Evolutionary conservation across 2,888 invertebrate genomes (phyloP), one percentile per base, ranked within the genome.

Genomic region (Apotomis capreana): DNA sequence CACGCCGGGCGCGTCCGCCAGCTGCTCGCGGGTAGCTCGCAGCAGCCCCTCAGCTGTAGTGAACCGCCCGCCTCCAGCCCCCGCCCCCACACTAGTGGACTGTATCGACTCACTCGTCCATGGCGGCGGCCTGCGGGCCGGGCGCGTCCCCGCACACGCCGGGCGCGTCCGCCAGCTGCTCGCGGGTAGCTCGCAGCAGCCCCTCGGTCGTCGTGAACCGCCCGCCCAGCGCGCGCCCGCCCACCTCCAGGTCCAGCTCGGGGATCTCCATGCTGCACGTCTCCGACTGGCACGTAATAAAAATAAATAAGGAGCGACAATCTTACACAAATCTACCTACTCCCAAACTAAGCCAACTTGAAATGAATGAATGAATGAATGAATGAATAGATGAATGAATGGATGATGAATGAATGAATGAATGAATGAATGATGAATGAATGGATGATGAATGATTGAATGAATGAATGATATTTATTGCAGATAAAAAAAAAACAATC

Each of bases 181-280:
- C 96, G 76, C 95, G 52, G 61, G 98, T 96, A 15, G 97, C 97
- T 0, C 89, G 76, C 75, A 91, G 76, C 36, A 91, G 96, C 40
- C 99, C 99, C 93, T 99, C 99, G 0, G 99, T 95, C 0, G 99
- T 99, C 0, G 98, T 98, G 88, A 99, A 99, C 67, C 98, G 95
- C 0, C 99, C 99, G 5, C 98, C 97, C 26, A 99, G 90, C 3
- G 98, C 97, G 5, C 96, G 95, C 0, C 97, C 95, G 0, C 98
- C 98, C 72, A 97, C 97, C 81, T 97, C 96, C 77, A 99, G 90
- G 0, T 98, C 97, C 68, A 99, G 84, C 87, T 99, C 98, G 0
- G 99, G 99, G 2, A 93, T 89, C 69, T 79, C 75, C 90, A 93
- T 86, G 68, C 84, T 85, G 81, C 93, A 93, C 0, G 93, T 93